phyloP scores from a whole-genome alignment of 2,888 invertebrate genomes.

The Cheilosia grossa region DNA sequence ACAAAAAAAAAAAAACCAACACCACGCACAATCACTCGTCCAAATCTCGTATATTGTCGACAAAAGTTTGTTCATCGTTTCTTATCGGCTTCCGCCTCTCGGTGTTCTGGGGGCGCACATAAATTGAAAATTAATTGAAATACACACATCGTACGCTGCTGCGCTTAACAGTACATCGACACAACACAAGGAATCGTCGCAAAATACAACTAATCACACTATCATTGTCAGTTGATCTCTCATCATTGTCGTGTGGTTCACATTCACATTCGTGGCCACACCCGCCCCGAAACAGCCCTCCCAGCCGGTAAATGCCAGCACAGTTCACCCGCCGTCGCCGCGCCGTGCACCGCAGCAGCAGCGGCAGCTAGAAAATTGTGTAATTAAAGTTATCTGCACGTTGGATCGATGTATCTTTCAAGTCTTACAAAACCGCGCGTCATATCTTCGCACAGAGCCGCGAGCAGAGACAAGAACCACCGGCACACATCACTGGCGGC shows the following conservation, averaged over 20 bases:
- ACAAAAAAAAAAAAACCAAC: background rate
- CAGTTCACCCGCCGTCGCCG: conserved; percentile 31
- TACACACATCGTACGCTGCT: conserved; percentile 55
- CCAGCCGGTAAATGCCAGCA: conserved; percentile 22
- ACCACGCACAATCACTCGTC: conserved; percentile 28
- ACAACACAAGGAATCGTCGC: conserved; percentile 67
- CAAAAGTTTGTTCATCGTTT: conserved; percentile 56
- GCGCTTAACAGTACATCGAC: conserved; percentile 53
- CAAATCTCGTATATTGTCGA: conserved; percentile 53
- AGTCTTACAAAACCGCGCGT: conserved; percentile 71
- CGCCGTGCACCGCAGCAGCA: no score
- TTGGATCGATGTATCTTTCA: conserved; percentile 73
- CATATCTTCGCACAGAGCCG: conserved; percentile 62
- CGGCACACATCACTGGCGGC: conserved; percentile 50
- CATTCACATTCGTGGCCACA: conserved; percentile 64
- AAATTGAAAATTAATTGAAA: conserved; percentile 74
- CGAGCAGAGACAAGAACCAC: conserved; percentile 69
- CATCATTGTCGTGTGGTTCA: conserved; percentile 25
- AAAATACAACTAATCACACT: conserved; percentile 73
- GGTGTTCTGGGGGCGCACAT: conserved; percentile 29
- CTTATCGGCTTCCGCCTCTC: conserved; percentile 61
- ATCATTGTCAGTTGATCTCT: conserved; percentile 70
- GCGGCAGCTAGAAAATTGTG: conserved; percentile 72
- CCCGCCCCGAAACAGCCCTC: conserved; percentile 30
- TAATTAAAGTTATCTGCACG: conserved; percentile 74